Evolutionary conservation across 2,113 vertebrate genomes (phyloP), one percentile per base, ranked within the genome.

Genomic region (Triplophysa rosa): DNA sequence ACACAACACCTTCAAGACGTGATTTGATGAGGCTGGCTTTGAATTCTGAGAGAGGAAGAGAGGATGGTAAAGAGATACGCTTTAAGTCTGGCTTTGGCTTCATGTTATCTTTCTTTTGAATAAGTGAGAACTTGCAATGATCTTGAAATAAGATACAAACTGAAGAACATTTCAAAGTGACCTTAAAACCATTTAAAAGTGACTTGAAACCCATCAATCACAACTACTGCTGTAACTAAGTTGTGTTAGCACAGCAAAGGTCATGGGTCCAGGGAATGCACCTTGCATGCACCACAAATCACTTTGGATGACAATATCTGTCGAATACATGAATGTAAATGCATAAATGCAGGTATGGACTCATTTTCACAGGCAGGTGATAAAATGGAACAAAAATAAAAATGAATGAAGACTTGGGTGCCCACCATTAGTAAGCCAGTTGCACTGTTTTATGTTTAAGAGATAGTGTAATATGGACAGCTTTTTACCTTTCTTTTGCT

Each of bases 121-220:
- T 21, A 8, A 9, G 24, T 54, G 45, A 23, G 73, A 77, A 54
- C 45, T 52, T 16, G 73, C 26, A 5, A 5, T 29, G 45, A 2
- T 77, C 7, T 37, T 77, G 4, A 37, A n/a, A 29, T 63, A 75
- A 29, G 40, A 37, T 4, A 17, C 21, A 45, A 23, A 29, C 8
- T 26, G 16, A 62, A 26, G 71, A 73, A 73, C 56, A 17, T 71
- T 37, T 23, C 6, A 73, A 61, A 73, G 70, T 45, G 33, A 42
- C 37, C 42, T 70, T 37, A 8, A 58, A 23, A 4, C 11, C 19
- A 24, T 61, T 61, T 21, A 3, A 6, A 54, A 54, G 16, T 1
- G 14, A 54, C 6, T 70, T 37, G 33, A 37, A 37, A 37, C 33
- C 12, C 29, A 9, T 58, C 3, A 58, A 10, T 4, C 54, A 58